Evolutionary conservation across 2,888 invertebrate species (phyloP).

Genomic region (Zaprionus bogoriensis): DNA sequence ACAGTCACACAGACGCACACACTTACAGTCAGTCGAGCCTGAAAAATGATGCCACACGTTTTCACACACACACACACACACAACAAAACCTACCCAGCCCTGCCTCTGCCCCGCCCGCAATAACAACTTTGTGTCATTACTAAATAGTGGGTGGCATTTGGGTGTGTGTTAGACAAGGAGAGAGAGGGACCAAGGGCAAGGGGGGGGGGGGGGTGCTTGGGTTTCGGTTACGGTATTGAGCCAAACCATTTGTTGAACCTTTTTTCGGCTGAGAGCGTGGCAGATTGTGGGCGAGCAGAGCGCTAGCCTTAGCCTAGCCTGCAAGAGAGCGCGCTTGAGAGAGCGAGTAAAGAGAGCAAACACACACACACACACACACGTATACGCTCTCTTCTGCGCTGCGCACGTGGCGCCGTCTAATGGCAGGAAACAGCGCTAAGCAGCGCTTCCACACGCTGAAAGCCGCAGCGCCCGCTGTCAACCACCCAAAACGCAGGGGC

Average conservation of each 20-base stretch:
- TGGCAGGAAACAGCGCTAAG: slow-evolving; percentile 76
- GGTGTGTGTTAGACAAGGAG: slow-evolving; percentile 1
- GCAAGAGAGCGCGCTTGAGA: not conserved
- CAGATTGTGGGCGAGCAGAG: not conserved
- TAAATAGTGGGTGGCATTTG: slow-evolving; percentile 64
- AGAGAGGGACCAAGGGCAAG: not conserved
- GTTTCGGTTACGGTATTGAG: slow-evolving; percentile 52
- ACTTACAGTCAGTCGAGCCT: slow-evolving; percentile 39
- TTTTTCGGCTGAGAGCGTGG: slow-evolving; percentile 9
- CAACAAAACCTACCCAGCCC: slow-evolving; percentile 9
- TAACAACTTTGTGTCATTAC: slow-evolving; percentile 69
- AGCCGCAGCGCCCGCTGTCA: slow-evolving; percentile 23
- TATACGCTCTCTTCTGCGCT: not conserved
- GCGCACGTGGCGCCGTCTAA: slow-evolving; percentile 68
- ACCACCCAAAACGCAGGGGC: slow-evolving; percentile 33
- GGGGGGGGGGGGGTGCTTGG: slow-evolving; percentile 1
- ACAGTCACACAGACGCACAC: slow-evolving; percentile 7
- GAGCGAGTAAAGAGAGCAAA: not conserved
- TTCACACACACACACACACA: slow-evolving; percentile 38
- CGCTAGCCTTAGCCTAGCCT: too few species aligned
- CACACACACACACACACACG: too few species aligned
- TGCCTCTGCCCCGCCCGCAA: not conserved
- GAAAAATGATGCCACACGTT: slow-evolving; percentile 63
- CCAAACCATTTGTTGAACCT: slow-evolving; percentile 80
- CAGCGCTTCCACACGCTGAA: slow-evolving; percentile 77